Evolutionary conservation across 2,113 vertebrate species (phyloP), one percentile per base, ranked within the genome.

Genomic region (Polypterus bichir): DNA sequence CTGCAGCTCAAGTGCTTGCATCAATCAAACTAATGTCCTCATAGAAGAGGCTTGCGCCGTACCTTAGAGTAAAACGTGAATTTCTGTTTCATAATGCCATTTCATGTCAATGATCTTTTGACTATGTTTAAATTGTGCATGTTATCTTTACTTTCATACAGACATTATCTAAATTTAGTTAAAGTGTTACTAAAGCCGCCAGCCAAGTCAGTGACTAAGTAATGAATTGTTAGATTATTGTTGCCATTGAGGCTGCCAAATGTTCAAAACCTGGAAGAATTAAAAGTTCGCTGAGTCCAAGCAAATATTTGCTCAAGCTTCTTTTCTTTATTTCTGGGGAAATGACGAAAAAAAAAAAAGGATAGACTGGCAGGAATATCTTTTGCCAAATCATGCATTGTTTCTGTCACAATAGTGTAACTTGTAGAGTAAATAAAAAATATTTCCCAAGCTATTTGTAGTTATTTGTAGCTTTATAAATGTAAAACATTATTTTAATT

Each of bases 51-150:
- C 27, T 27, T 27, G 27, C 27, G 2, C 27, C 27, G 27, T 27
- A 27, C 27, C 27, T 27, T 27, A 27, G 27, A 27, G 27, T 27
- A 27, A 27, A 27, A 27, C 27, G 27, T 27, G 27, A 27, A 1
- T 27, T 60, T 45, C 51, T 46, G 65, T 80, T 86, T 83, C 82
- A 82, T 74, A 84, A 84, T 62, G 49, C 48, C 62, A 48, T 55
- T 57, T 6, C 73, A 71, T 77, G 80, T 82, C 82, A 84, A 70
- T 83, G 79, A 73, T 85, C 83, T 70, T 71, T 65, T 49, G 56
- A 64, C 63, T 67, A 65, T 78, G 76, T 79, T 83, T 81, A 74
- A 80, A 74, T 70, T 73, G 9, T 57, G 71, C 59, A 61, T 62
- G 71, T 84, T 83, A 86, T 86, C 81, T 68, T 9, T 64, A 62